Conservation (phyloP, 2,113 vertebrate genomes). For the Dolichotis patagonum region DNA sequence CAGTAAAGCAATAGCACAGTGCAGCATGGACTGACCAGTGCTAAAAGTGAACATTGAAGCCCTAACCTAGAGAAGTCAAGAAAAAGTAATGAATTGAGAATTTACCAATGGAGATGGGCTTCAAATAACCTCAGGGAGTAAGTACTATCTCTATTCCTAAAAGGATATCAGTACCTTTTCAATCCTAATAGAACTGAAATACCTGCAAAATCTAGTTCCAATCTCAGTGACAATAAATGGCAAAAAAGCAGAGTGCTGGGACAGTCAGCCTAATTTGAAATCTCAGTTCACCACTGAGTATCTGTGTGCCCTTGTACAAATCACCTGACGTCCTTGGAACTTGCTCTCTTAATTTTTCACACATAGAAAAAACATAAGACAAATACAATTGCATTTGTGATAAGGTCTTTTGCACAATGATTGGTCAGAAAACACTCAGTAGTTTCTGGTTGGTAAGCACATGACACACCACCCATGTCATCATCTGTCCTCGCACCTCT, state of each 20-base stretch:
- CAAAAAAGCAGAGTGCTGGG: background rate
- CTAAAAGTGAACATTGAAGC: background rate
- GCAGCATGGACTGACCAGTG: background rate
- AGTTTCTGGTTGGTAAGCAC: background rate
- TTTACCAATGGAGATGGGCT: background rate
- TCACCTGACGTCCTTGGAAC: background rate
- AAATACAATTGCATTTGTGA: background rate
- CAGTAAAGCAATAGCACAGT: background rate
- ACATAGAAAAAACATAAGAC: background rate
- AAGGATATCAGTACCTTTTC: background rate
- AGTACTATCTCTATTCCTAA: background rate
- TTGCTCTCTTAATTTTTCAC: background rate
- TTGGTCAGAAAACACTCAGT: background rate
- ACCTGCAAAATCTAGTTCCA: background rate
- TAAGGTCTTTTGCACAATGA: background rate
- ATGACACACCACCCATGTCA: background rate
- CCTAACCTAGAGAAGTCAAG: background rate
- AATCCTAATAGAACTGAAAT: conserved; percentile 44
- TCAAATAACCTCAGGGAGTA: background rate
- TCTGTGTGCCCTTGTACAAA: background rate
- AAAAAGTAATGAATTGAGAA: background rate
- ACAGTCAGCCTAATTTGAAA: background rate
- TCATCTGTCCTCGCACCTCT: background rate
- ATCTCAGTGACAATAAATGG: background rate
- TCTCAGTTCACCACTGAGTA: background rate